phyloP scores from a whole-genome alignment of 2,888 invertebrate genomes.

The Antitype chi region DNA sequence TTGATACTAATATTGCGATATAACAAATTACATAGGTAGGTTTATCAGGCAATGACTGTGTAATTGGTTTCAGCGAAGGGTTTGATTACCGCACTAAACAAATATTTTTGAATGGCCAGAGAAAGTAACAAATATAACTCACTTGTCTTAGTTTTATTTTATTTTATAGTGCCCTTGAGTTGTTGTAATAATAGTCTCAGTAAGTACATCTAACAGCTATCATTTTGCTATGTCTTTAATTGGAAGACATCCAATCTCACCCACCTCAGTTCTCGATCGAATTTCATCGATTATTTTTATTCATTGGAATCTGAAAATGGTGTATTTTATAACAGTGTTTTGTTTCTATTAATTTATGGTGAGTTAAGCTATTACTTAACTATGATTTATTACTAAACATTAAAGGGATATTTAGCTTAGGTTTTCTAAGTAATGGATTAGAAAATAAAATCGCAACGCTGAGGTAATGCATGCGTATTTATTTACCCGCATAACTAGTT shows the following conservation, averaged over 20 bases:
- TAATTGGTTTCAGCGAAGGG: no score
- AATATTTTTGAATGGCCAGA: background rate
- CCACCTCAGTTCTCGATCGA: slow-evolving; percentile 41
- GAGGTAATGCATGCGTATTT: no score
- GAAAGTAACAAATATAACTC: background rate
- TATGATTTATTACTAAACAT: background rate
- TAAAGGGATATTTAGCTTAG: background rate
- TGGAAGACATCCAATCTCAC: slow-evolving; percentile 58
- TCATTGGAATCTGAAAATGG: slow-evolving; percentile 14
- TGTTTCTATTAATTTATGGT: slow-evolving; percentile 20
- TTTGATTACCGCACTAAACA: background rate
- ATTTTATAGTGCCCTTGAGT: slow-evolving; percentile 45
- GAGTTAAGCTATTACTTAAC: background rate
- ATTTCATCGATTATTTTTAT: slow-evolving; percentile 36
- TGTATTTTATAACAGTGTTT: background rate
- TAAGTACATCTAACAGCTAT: slow-evolving; percentile 16
- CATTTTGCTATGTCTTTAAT: slow-evolving; percentile 44
- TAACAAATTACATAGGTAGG: background rate
- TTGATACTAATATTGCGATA: background rate
- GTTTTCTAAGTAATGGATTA: background rate
- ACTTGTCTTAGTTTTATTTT: background rate
- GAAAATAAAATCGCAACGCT: background rate
- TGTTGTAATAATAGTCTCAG: slow-evolving; percentile 45
- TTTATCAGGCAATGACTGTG: background rate
- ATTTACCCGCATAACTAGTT: no score